Evolutionary conservation across 1,140 invertebrate genomes (phyloP), one percentile per base, ranked within the genome.

Genomic region (Schmidtea mediterranea): DNA sequence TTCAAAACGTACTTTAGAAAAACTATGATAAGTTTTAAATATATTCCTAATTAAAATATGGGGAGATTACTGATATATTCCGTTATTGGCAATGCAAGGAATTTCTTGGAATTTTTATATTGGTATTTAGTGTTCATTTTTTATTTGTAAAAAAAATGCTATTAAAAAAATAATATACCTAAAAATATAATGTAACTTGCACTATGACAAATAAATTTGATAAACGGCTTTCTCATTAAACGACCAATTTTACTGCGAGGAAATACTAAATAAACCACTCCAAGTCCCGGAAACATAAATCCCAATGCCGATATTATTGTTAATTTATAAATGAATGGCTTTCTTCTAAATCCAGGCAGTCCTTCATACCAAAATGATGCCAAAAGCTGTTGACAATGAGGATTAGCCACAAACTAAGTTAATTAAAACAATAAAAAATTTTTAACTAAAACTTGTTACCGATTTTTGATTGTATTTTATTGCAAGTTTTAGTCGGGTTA

Each of bases 341-440:
- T 82, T 50, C 87, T 72, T n/a, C 89, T 74, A 67, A 95, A 95
- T 0, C 87, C 87, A 0, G 86, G 86, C 47, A 94, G 70, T 40
- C 84, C 84, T 62, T 94, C 87, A 69, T 94, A 94, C 87, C 89
- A 97, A 57, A 95, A 83, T 51, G 83, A 87, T 5, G 86, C 87
- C 54, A 95, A 70, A 45, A 95, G 71, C 65, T 97, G 87, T 61
- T 95, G 89, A 43, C 94, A 89, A 71, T 95, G 94, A 1, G 87
- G 82, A 69, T 97, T 87, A 39, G 87, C 81, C 52, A 94, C 87
- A 69, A 97, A 97, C 84, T 94, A 69, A 39, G 70, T 58, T 10
- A 41, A 15, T 36, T 40, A 16, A 40, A 40, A 15, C n/a, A 40
- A 40, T 40, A 6, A 40, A 40, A 32, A 32, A 6, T 32, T 6